These are phyloP conservation scores for Drosophila chauvacae DNA, from an alignment of 1,140 invertebrate species.

Conservation along the genomic window DNA sequence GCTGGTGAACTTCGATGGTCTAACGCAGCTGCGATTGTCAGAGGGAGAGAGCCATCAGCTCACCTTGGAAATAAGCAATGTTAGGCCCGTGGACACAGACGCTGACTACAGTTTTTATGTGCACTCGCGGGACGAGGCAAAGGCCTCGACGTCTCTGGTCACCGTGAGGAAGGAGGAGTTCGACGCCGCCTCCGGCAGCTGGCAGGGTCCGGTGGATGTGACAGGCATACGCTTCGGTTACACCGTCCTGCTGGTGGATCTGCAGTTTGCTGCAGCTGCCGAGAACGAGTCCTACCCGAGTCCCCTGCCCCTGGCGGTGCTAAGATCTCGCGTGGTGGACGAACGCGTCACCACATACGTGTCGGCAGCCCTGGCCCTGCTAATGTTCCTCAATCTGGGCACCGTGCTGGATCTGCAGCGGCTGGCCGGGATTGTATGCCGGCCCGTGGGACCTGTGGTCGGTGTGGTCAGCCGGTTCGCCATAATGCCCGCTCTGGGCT, in stretches of 20 bases:
- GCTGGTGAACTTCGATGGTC: slow-evolving; percentile 36
- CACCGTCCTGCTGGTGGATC: slow-evolving; percentile 33
- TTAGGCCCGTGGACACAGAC: neutral
- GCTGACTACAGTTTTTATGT: slow-evolving; percentile 21
- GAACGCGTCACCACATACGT: slow-evolving; percentile 57
- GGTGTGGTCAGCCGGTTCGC: slow-evolving; percentile 46
- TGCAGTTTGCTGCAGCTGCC: neutral
- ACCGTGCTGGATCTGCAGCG: slow-evolving; percentile 93
- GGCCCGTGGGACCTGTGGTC: slow-evolving; percentile 86
- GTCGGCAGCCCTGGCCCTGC: slow-evolving; percentile 40
- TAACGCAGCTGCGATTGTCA: slow-evolving; percentile 1
- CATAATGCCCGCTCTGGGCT: slow-evolving; percentile 55
- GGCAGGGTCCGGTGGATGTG: slow-evolving; percentile 47
- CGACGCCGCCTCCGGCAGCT: slow-evolving; percentile 26
- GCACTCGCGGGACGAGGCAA: slow-evolving; percentile 2
- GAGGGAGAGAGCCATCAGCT: slow-evolving; percentile 1
- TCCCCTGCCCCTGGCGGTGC: slow-evolving; percentile 23
- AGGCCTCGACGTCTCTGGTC: neutral
- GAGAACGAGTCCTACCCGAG: neutral
- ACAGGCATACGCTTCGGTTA: slow-evolving; percentile 48
- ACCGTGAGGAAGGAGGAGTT: slow-evolving; percentile 12
- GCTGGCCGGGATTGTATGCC: slow-evolving; percentile 89
- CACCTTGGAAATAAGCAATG: slow-evolving; percentile 24
- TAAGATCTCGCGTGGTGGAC: slow-evolving; percentile 44
- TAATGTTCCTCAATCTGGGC: slow-evolving; percentile 97